Base-by-base conservation (phyloP, 2,797 vertebrate species). In the Arvicola amphibius region DNA sequence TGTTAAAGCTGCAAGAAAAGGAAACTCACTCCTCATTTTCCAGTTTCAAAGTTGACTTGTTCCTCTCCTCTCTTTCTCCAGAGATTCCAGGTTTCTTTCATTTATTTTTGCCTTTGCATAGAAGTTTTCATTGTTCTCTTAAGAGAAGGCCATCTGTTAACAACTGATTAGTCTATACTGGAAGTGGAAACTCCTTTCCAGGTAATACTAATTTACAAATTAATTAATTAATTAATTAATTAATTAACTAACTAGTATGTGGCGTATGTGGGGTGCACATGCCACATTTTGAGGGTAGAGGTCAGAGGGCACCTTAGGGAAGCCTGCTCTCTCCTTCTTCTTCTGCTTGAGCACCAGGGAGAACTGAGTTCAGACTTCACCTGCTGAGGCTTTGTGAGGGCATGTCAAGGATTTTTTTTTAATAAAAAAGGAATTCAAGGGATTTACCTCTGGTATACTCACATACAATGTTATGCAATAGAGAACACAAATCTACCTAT, bases 91-190 rank as follows among this genome's bases (percentile, higher is more conserved):
- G 17, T 61, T 74, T 91, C 34, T 71, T 73, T 93, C 32, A 48
- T 37, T 61, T 73, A 56, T 59, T 34, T 88, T 43, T 88, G 23
- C 67, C 25, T 86, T 51, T 53, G 12, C 59, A 16, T 63, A 61
- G 71, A 92, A 32, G 90, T 93, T 94, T 6, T 79, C 84, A 16
- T 91, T 97, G 43, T 37, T 92, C n/a, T 69, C 6, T 84, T 73
- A 27, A 90, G 43, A 59, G 43, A 89, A 23, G 7, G 40, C 25
- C 17, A 69, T 65, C 37, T 53, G 29, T 76, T 46, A 76, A 34
- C 29, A 23, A 29, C 53, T 74, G 43, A 56, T 53, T 37, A 53
- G 59, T 85, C 37, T 34, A 61, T 59, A 79, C 6, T 80, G 34
- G 21, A 93, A 89, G 23, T 94, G n/a, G 37, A 93, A 94, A 46